phyloP scores from a whole-genome alignment of 1,140 invertebrate species.

The Rhizoglyphus robini region DNA sequence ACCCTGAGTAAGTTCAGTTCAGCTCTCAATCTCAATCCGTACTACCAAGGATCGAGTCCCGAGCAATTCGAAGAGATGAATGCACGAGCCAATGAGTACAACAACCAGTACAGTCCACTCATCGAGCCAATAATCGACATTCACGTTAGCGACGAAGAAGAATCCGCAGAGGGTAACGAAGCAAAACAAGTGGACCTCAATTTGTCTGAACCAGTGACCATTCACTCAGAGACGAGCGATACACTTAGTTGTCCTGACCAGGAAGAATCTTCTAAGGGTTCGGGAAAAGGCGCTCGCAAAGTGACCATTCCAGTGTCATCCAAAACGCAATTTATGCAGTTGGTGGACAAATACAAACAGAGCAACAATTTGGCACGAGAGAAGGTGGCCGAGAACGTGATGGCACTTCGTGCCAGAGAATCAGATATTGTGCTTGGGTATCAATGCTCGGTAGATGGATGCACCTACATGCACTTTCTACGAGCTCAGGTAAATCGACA shows the following conservation, averaged over 20 bases:
- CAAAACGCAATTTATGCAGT: conserved; percentile 6
- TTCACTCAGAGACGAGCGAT: not conserved
- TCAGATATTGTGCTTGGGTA: not conserved
- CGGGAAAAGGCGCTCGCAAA: not conserved
- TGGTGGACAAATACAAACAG: not conserved
- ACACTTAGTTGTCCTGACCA: not conserved
- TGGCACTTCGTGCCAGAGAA: not conserved
- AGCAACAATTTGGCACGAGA: not conserved
- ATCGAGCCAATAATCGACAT: conserved; percentile 13
- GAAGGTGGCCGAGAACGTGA: not conserved
- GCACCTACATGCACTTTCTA: conserved; percentile 7
- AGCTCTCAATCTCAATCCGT: not conserved
- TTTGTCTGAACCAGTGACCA: not conserved
- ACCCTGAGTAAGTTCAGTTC: not conserved
- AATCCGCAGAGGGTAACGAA: not conserved
- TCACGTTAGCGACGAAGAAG: not conserved
- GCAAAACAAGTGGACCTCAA: not conserved
- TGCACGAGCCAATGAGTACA: no score
- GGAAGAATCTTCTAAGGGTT: not conserved
- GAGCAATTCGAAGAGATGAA: no score
- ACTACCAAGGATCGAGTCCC: not conserved
- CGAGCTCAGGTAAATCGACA: conserved; percentile 8
- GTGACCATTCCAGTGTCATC: not conserved
- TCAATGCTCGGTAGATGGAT: conserved; percentile 9
- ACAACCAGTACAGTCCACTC: not conserved